Percentiles rank a stretch among this genome's conserved stretches.
These are phyloP conservation scores for Drosophila sordidapex DNA, from an alignment of 2,888 invertebrate genomes.

Conservation along the genomic window DNA sequence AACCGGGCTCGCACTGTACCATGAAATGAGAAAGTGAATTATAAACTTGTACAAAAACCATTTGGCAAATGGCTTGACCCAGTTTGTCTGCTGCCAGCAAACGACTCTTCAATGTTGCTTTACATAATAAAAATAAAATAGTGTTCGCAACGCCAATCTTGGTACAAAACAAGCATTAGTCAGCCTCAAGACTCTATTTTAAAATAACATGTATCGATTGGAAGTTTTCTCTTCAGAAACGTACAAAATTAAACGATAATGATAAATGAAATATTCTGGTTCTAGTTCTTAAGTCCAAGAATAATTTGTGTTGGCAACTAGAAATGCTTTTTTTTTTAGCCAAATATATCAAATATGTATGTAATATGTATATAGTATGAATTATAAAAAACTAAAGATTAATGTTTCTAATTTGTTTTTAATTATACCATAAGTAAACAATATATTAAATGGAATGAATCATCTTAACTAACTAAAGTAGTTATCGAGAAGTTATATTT, in stretches of 20 bases:
- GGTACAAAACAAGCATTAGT: not conserved
- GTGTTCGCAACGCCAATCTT: slow-evolving; percentile 10
- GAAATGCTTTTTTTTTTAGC: not conserved
- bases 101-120: slow-evolving; percentile 25
- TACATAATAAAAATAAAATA: slow-evolving; percentile 40
- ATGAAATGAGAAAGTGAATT: slow-evolving; percentile 44
- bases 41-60: slow-evolving; percentile 34
- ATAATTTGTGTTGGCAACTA: not conserved
- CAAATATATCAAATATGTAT: not conserved
- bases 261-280: not conserved
- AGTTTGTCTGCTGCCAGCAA: slow-evolving; percentile 47
- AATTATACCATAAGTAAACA: not conserved
- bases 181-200: not conserved
- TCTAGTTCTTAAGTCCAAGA: not conserved
- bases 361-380: too few species aligned
- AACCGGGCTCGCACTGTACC: slow-evolving; percentile 97
- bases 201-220: slow-evolving; percentile 13
- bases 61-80: slow-evolving; percentile 57
- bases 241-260: not conserved
- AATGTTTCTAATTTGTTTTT: not conserved
- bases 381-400: not conserved
- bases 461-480: not conserved
- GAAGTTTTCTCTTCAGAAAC: not conserved
- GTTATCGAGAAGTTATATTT: not conserved
- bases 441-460: not conserved